These are phyloP conservation scores for Microtus richardsoni DNA, from an alignment of 2,113 vertebrate species.

Conservation along the genomic window DNA sequence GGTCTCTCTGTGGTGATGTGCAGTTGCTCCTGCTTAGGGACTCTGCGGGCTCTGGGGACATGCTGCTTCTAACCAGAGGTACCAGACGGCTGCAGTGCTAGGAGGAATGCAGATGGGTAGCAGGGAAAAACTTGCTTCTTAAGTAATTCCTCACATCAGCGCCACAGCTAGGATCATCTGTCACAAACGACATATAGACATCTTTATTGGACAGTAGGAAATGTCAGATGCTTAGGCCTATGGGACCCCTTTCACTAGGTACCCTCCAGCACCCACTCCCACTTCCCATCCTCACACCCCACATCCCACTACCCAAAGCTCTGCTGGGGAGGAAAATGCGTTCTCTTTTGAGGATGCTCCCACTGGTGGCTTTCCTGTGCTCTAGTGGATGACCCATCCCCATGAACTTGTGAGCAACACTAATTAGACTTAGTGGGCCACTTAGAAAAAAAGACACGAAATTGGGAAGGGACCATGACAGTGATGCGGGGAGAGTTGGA, in stretches of 20 bases:
- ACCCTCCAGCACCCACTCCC: background rate
- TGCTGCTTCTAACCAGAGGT: constrained; percentile 3
- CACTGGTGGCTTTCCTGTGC: background rate
- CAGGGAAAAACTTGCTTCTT: background rate
- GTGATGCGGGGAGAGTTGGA: background rate
- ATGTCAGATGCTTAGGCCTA: background rate
- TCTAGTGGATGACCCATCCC: background rate
- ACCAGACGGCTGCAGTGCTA: background rate
- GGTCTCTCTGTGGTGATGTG: background rate
- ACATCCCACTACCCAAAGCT: background rate
- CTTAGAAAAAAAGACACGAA: background rate
- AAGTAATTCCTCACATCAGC: background rate
- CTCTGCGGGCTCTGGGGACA: background rate
- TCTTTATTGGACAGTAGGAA: background rate
- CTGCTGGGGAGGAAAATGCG: background rate
- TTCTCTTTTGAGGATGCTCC: background rate
- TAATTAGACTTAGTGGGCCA: background rate
- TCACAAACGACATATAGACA: background rate
- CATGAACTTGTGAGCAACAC: background rate
- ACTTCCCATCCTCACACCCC: fast-evolving
- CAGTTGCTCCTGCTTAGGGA: background rate
- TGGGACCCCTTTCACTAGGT: background rate
- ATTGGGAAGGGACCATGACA: background rate
- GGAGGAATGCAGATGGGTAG: background rate
- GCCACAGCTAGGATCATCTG: background rate